These are phyloP conservation scores for Platycheirus rosarum DNA, from an alignment of 2,888 invertebrate species.

Conservation along the genomic window DNA sequence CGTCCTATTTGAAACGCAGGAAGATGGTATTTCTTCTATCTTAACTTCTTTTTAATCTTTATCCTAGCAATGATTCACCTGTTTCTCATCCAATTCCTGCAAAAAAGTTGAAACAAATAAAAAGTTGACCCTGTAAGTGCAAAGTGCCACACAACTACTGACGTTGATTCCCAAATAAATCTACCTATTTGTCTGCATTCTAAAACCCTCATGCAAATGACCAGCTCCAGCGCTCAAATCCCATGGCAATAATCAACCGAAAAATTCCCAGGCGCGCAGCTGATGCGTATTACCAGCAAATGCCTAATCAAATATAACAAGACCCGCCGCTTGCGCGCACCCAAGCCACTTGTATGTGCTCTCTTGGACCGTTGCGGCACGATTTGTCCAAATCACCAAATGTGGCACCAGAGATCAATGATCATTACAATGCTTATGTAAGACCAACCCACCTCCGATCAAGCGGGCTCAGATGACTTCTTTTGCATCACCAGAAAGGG, in stretches of 20 bases:
- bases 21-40: too few relatives aligned
- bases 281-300: slow-evolving; percentile 52
- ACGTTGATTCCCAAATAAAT: slow-evolving; percentile 8
- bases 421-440: slow-evolving; percentile 58
- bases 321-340: not conserved
- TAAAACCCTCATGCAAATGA: slow-evolving; percentile 34
- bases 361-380: slow-evolving; percentile 54
- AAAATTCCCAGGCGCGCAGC: slow-evolving; percentile 65
- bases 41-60: too few relatives aligned
- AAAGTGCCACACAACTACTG: too few relatives aligned
- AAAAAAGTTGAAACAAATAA: too few relatives aligned
- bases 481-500: slow-evolving; percentile 50
- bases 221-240: slow-evolving; percentile 20
- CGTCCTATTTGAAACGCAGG: too few relatives aligned
- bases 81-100: too few relatives aligned
- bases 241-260: slow-evolving; percentile 41
- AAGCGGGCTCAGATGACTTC: slow-evolving; percentile 44
- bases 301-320: slow-evolving; percentile 25
- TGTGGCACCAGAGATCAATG: slow-evolving; percentile 73
- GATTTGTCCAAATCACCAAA: slow-evolving; percentile 73
- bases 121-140: too few relatives aligned
- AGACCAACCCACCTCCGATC: slow-evolving; percentile 32
- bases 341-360: slow-evolving; percentile 44
- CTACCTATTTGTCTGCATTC: slow-evolving; percentile 45
- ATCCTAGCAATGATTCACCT: too few relatives aligned